phyloP scores from a whole-genome alignment of 2,888 invertebrate genomes.

The Melanophora roralis region DNA sequence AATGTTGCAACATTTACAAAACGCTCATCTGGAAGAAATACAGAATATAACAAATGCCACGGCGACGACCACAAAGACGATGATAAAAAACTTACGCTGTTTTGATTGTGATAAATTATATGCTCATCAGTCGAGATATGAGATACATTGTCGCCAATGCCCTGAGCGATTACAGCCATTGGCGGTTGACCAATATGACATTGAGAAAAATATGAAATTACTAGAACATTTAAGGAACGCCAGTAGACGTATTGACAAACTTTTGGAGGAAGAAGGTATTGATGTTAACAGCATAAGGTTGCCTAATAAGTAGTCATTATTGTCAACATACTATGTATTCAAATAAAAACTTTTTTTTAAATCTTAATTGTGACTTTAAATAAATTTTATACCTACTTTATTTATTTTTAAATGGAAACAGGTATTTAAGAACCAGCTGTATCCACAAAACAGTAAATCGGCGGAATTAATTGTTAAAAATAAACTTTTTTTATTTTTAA shows the following conservation, averaged over 20 bases:
- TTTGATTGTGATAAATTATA: slow-evolving; percentile 66
- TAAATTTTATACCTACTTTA: too few species aligned
- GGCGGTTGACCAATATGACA: slow-evolving; percentile 41
- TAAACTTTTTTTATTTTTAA: too few species aligned
- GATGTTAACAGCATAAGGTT: slow-evolving; percentile 28
- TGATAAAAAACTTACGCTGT: slow-evolving; percentile 59
- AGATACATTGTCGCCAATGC: slow-evolving; percentile 55
- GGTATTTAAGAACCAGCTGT: too few species aligned
- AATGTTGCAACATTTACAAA: slow-evolving; percentile 70
- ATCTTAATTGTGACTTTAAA: too few species aligned
- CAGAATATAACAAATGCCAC: neutral
- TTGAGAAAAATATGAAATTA: slow-evolving; percentile 60
- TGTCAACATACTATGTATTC: neutral
- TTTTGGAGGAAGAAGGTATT: slow-evolving; percentile 44
- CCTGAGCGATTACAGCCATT: slow-evolving; percentile 37
- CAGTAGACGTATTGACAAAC: slow-evolving; percentile 49
- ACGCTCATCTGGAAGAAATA: slow-evolving; percentile 64
- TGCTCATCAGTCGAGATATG: slow-evolving; percentile 63
- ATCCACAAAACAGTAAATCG: too few species aligned
- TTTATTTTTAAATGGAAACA: too few species aligned
- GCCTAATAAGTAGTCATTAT: slow-evolving; percentile 16
- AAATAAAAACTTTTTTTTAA: too few species aligned
- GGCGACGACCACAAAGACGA: neutral
- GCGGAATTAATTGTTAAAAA: too few species aligned
- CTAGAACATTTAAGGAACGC: slow-evolving; percentile 62